Evolutionary conservation across 1,140 invertebrate species (phyloP).

Genomic region (Brachystomella parvula): DNA sequence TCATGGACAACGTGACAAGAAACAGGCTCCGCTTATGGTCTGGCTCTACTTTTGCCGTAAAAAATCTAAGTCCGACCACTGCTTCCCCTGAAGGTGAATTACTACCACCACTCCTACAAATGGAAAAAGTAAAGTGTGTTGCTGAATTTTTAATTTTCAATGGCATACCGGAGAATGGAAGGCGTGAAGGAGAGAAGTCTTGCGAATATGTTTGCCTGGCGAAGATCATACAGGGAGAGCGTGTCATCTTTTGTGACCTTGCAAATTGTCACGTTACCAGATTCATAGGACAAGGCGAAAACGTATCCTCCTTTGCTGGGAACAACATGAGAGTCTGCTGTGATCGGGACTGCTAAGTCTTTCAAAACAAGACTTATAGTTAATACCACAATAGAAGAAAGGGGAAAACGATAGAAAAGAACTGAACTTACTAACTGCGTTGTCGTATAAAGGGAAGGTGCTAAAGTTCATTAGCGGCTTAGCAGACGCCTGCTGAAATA

Average conservation of each 20-base stretch:
- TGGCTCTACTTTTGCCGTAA: constrained; percentile 19
- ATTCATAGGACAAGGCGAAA: constrained; percentile 34
- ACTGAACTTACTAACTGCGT: constrained; percentile 33
- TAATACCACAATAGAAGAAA: neutral
- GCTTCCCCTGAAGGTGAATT: constrained; percentile 17
- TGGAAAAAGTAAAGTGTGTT: neutral
- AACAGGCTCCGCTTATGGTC: constrained; percentile 7
- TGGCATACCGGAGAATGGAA: constrained; percentile 23
- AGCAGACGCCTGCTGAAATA: constrained; percentile 31
- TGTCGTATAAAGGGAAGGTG: constrained; percentile 28
- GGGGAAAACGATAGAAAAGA: too few species aligned
- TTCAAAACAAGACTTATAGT: neutral
- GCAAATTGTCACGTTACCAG: constrained; percentile 23
- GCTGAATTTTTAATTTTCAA: neutral
- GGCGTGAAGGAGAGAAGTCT: constrained; percentile 22
- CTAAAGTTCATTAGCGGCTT: constrained; percentile 25
- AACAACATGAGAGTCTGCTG: constrained; percentile 22
- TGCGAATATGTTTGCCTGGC: constrained; percentile 32
- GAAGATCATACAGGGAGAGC: constrained; percentile 26
- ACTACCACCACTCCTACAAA: neutral
- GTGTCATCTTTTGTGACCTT: constrained; percentile 30
- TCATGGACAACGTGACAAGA: constrained; percentile 32
- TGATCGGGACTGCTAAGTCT: constrained; percentile 34
- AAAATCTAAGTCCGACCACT: constrained; percentile 27
- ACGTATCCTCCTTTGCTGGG: constrained; percentile 22